Evolutionary conservation across 2,888 invertebrate genomes (phyloP), one percentile per base, ranked within the genome.

Genomic region (Esperia sulphurella): DNA sequence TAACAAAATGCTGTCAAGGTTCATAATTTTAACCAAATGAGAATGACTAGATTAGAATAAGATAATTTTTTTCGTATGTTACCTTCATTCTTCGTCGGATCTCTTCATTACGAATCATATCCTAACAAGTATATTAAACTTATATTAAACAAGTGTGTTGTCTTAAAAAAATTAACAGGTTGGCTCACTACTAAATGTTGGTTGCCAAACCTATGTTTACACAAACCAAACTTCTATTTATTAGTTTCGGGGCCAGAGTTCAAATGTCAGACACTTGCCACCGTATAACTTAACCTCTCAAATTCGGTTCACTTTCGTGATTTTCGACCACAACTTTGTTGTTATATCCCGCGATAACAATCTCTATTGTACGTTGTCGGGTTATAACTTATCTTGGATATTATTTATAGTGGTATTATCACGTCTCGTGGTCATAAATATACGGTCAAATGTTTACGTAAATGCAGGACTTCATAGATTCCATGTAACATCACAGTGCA

Each of bases 331-430:
- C 30, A 41, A 41, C 41, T 30, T 41, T 21, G 30, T 30, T 30
- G 29, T 41, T 13, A 30, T 29, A 3, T 44, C 12, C 28, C 13
- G 28, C 21, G 49, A 47, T 49, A 49, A 49, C 49, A 44, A 52
- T 49, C 52, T 41, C 44, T 39, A 52, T 52, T 52, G 52, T 52
- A 41, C 14, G 12, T 33, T 38, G 46, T 14, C 43, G 40, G 39
- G 47, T 44, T 42, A 48, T 52, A 49, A 52, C 52, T 52, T 49
- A 52, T 50, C 47, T 47, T 29, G 8, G 28, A 45, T 12, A 37
- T 44, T 52, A 48, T 52, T 52, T 52, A 52, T 52, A 37, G 49
- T 14, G 14, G 52, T 38, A 52, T 52, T 52, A 52, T 42, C 45
- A 33, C 46, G 49, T 50, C 52, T 6, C 33, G 9, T 29, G 39